Evolutionary conservation across 2,888 invertebrate species (phyloP).

Genomic region (Drosophila demipolita): DNA sequence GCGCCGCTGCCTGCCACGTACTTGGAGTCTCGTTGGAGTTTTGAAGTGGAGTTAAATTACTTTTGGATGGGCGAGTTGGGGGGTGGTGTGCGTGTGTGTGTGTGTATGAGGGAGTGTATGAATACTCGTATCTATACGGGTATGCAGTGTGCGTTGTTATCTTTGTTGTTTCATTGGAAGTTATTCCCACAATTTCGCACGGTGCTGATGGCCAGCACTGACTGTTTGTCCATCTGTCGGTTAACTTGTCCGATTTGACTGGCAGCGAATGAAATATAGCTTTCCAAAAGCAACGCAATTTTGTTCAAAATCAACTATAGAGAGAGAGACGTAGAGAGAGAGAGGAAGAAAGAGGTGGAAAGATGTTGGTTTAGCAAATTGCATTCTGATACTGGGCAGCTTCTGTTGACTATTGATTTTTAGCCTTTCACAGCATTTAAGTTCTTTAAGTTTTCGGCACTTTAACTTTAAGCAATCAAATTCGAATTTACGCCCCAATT

Average conservation of each 20-base stretch:
- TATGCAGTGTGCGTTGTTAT: constrained; percentile 37
- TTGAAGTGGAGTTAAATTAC: constrained; percentile 80
- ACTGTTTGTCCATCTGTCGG: constrained; percentile 74
- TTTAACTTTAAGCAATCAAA: constrained; percentile 25
- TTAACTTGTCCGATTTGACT: constrained; percentile 78
- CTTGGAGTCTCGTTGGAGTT: constrained; percentile 60
- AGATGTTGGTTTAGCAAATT: constrained; percentile 73
- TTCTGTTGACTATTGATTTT: constrained; percentile 74
- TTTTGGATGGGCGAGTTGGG: constrained; percentile 51
- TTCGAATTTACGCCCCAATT: constrained; percentile 37
- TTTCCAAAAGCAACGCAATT: constrained; percentile 55
- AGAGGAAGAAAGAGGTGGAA: not conserved
- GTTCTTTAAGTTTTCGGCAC: constrained; percentile 17
- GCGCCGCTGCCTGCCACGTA: constrained; percentile 49
- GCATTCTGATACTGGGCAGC: constrained; percentile 72
- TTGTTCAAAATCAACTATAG: constrained; percentile 54
- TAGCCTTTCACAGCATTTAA: constrained; percentile 24
- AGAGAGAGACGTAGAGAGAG: not conserved
- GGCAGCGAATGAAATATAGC: constrained; percentile 78
- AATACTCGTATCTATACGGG: constrained; percentile 35
- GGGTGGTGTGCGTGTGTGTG: constrained; percentile 6
- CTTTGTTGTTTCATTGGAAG: constrained; percentile 65
- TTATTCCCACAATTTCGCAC: constrained; percentile 62
- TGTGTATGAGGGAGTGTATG: constrained; percentile 1
- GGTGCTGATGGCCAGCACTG: constrained; percentile 42